A percentile compares a stretch with the other conserved stretches of the same genome.
Conservation (phyloP, 2,797 vertebrate genomes). For the Hyperoplus lanceolatus region DNA sequence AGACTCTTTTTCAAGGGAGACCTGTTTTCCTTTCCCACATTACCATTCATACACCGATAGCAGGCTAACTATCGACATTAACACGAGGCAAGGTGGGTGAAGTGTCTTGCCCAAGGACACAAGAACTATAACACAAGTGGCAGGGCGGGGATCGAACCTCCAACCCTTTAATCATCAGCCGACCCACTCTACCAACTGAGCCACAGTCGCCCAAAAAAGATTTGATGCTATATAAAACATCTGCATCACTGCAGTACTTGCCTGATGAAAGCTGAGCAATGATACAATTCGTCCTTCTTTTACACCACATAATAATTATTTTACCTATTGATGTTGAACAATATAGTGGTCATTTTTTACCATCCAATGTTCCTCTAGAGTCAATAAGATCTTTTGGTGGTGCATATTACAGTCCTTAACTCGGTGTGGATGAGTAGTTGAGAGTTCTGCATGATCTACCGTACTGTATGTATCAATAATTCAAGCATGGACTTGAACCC, state of each 20-base stretch:
- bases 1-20: too few species aligned
- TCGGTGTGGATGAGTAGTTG: conserved; percentile 41
- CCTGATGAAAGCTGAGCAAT: conserved; percentile 29
- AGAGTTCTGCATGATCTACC: conserved; percentile 72
- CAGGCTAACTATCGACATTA: too few species aligned
- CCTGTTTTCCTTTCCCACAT: too few species aligned
- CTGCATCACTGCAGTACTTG: conserved; percentile 67
- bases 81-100: too few species aligned
- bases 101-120: too few species aligned
- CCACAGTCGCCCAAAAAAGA: not conserved
- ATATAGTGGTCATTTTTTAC: conserved; percentile 22
- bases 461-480: conserved; percentile 77
- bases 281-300: conserved; percentile 39
- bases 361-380: not conserved
- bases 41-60: too few species aligned
- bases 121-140: too few species aligned
- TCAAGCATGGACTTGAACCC: conserved; percentile 68
- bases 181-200: too few species aligned
- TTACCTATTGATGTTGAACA: conserved; percentile 8
- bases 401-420: conserved; percentile 32
- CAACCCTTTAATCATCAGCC: too few species aligned
- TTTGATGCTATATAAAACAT: conserved; percentile 60
- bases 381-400: conserved; percentile 20
- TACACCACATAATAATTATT: conserved; percentile 18
- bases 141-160: too few species aligned